Evolutionary conservation across 1,140 invertebrate species (phyloP).

Genomic region (Drosophila nannoptera): DNA sequence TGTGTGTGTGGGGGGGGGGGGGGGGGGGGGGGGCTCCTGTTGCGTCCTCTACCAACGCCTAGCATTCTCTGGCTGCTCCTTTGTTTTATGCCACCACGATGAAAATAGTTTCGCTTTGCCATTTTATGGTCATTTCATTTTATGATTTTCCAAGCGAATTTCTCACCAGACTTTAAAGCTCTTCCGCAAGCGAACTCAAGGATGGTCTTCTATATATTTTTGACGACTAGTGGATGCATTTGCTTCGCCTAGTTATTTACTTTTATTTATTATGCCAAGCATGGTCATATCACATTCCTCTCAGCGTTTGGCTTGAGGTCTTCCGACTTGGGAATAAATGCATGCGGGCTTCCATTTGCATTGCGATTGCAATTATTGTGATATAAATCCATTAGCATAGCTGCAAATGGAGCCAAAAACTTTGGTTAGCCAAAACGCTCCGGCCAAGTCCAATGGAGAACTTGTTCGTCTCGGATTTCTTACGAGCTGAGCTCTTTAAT

Average conservation of each 20-base stretch:
- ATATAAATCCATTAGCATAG: slow-evolving; percentile 13
- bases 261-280: no score
- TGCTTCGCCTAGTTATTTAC: no score
- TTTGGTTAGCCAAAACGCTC: background rate
- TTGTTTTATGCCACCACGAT: slow-evolving; percentile 51
- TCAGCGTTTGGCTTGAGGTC: background rate
- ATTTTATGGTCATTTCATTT: slow-evolving; percentile 59
- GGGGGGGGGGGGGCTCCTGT: background rate
- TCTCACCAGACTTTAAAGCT: slow-evolving; percentile 17
- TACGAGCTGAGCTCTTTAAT: slow-evolving; percentile 2
- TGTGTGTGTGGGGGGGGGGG: background rate
- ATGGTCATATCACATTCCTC: no score
- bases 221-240: background rate
- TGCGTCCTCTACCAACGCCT: background rate
- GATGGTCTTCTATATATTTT: background rate
- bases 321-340: background rate
- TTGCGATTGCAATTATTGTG: background rate
- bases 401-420: background rate
- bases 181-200: slow-evolving; percentile 6
- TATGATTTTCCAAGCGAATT: slow-evolving; percentile 36
- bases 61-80: slow-evolving; percentile 11
- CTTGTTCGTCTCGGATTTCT: background rate
- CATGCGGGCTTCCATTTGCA: background rate
- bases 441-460: background rate
- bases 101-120: slow-evolving; percentile 47